Base-by-base conservation (phyloP, 2,113 vertebrate species). In the Hydrochoerus hydrochaeris region DNA sequence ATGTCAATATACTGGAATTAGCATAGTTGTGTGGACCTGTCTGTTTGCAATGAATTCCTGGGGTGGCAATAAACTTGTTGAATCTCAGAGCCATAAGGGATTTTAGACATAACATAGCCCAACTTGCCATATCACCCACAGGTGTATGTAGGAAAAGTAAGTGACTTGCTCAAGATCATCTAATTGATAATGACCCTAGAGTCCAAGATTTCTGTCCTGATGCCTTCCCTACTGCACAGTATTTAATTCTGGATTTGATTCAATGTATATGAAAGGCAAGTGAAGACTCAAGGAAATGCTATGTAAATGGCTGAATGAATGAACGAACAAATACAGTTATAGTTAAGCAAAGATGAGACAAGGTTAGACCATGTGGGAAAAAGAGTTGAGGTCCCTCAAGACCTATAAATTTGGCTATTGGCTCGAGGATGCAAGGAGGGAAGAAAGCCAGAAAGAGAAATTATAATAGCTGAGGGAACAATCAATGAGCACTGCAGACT, bases 231-330 rank as follows among this genome's bases (percentile, higher is more conserved):
- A 28, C n/a, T 85, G 12, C 20, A 67, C 38, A 71, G 2, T 49
- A 80, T 88, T 92, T 87, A 57, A n/a, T 86, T 95, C 58, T 91
- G 46, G 17, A 44, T 91, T 86, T 80, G 38, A 96, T 60, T 88
- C 78, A 90, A 2, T 9, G 17, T 62, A 22, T 22, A 22, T 3
- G 1, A 44, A 71, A 57, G 77, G 67, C 60, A 97, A 75, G 0
- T 69, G 28, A 86, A 93, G 75, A 26, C n/a, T 91, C 1, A 13
- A 78, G 62, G 9, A 90, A 38, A 63, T 77, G 35, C 16, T 85
- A 44, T 60, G 81, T 63, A 91, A 81, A 75, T 85, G 3, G 65
- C n/a, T 88, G 8, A 92, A 19, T 85, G 35, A 94, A 81, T 77
- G n/a, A 60, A 46, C 38, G n/a, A 52, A 46, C 17, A 88, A 78